These are phyloP conservation scores for Crotalus viridis DNA, from an alignment of 2,113 vertebrate genomes.

Conservation along the genomic window DNA sequence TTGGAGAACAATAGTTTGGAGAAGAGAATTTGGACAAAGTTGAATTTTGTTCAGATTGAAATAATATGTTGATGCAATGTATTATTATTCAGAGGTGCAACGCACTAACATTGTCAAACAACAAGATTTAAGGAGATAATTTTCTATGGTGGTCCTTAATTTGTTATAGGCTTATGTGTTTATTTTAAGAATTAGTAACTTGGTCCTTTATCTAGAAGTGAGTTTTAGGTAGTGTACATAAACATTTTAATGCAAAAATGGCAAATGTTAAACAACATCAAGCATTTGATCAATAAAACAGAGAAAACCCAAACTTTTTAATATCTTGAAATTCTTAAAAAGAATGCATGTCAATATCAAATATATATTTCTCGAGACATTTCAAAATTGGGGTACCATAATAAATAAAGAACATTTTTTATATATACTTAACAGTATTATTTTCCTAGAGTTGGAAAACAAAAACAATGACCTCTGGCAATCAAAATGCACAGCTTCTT, in stretches of 20 bases:
- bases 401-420: background rate
- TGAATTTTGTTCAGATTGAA: background rate
- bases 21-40: background rate
- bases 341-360: background rate
- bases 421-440: too few species aligned
- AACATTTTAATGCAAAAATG: background rate
- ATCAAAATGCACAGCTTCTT: background rate
- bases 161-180: background rate
- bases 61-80: background rate
- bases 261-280: background rate
- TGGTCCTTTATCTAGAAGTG: background rate
- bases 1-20: background rate
- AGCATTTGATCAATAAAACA: background rate
- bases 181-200: background rate
- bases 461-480: background rate
- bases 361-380: background rate
- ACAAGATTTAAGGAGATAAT: background rate
- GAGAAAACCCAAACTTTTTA: background rate
- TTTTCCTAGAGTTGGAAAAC: background rate
- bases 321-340: background rate
- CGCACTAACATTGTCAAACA: background rate
- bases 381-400: background rate
- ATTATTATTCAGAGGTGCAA: background rate
- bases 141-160: background rate
- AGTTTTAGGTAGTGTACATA: background rate